Evolutionary conservation across 2,888 invertebrate species (phyloP), one percentile per base, ranked within the genome.

Genomic region (Labia minor): DNA sequence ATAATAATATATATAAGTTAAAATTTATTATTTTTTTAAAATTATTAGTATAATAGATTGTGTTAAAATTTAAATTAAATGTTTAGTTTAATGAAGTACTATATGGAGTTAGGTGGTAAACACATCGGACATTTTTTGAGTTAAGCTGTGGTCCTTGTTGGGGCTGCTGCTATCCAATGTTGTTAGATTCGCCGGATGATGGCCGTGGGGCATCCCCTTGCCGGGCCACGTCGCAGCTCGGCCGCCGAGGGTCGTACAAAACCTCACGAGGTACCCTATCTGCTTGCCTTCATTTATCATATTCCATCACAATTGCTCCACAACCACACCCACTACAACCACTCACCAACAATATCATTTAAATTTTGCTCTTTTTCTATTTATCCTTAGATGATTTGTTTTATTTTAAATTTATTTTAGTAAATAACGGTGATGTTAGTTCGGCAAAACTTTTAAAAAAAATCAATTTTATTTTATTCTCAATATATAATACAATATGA

Each of bases 171-270:
- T 26, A 26, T 8, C 26, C 26, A 26, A 11, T 65, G 37, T 26
- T 64, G 62, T 10, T 67, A 71, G 71, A 71, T 62, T 71, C 71
- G 0, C 87, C 88, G 1, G 81, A 89, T 72, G 89, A 89, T 73
- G 88, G 88, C 74, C 83, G 88, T 75, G 87, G 86, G 69, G 84
- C 86, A 78, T 89, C 88, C 0, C 88, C 89, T 19, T 84, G 86
- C 75, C 80, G 82, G 73, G 86, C 85, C 74, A 79, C 80, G 71
- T 81, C 81, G 72, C 82, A 81, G 72, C 82, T 92, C 71, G 91
- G 89, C 69, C 84, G 92, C 37, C 85, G 91, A 74, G 90, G 91
- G 78, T 91, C 91, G 62, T 92, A 91, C 82, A 92, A 92, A 81
- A 90, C 89, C 67, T 90, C 90, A 72, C 81, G 91, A 86, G 91